Conservation (phyloP, 1,140 invertebrate species). For the Mylabris phalerata region DNA sequence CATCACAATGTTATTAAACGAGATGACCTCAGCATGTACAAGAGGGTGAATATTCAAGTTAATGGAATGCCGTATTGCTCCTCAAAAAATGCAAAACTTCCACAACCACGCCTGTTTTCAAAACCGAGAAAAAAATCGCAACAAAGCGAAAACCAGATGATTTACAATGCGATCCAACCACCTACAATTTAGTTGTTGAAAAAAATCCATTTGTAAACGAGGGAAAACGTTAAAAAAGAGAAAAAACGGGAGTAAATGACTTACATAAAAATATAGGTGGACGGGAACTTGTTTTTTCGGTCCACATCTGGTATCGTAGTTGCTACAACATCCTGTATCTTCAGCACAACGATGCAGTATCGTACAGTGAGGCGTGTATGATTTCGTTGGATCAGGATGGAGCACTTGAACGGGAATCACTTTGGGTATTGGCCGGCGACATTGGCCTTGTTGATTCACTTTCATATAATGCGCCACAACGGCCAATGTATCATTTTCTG, state of each 20-base stretch:
- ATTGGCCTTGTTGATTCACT: constrained; percentile 53
- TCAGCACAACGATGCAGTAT: constrained; percentile 68
- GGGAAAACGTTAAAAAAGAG: too few relatives aligned
- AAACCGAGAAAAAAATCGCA: too few relatives aligned
- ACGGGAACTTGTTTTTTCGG: constrained; percentile 57
- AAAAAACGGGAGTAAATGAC: constrained; percentile 36
- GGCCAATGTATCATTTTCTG: constrained; percentile 24
- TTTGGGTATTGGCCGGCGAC: constrained; percentile 53
- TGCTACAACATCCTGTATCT: constrained; percentile 66
- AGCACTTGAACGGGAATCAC: constrained; percentile 56
- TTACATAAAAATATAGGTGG: constrained; percentile 66
- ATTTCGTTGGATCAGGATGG: constrained; percentile 61
- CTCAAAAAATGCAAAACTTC: too few relatives aligned
- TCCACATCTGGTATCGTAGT: constrained; percentile 55
- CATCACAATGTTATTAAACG: too few relatives aligned
- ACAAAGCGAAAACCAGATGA: too few relatives aligned
- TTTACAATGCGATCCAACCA: too few relatives aligned
- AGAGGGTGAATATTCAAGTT: too few relatives aligned
- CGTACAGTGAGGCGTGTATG: constrained; percentile 66
- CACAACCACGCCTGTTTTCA: too few relatives aligned
- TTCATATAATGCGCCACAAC: constrained; percentile 52
- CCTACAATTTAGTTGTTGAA: too few relatives aligned
- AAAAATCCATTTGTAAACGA: too few relatives aligned
- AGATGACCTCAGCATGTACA: too few relatives aligned
- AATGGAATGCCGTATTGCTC: too few relatives aligned